Conservation (phyloP, 53 echinoderm and acorn worm species). For the Holothuria leucospilota region DNA sequence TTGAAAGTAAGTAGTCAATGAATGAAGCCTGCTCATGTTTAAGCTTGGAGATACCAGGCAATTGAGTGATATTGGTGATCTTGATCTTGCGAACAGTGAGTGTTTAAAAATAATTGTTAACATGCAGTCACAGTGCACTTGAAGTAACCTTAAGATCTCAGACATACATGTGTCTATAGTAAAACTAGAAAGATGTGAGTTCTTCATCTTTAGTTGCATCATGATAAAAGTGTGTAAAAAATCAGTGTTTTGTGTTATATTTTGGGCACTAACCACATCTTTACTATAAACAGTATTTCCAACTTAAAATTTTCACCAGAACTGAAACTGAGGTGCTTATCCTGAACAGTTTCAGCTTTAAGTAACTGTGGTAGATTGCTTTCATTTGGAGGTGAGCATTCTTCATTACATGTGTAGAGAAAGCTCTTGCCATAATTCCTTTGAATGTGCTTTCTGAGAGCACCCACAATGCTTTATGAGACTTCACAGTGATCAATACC, state of each 20-base stretch:
- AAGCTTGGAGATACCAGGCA: neutral
- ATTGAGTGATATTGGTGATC: neutral
- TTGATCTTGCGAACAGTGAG: neutral
- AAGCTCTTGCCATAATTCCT: too few species aligned
- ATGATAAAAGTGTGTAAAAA: conserved; percentile 20
- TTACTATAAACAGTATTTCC: neutral
- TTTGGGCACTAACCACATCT: neutral
- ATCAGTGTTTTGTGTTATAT: conserved; percentile 5
- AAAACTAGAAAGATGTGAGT: conserved; percentile 18
- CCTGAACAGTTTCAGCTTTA: conserved; percentile 29
- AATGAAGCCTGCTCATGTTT: too few species aligned
- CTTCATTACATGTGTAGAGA: neutral
- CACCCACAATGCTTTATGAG: neutral
- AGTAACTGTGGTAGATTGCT: conserved; percentile 16
- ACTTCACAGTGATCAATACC: too few species aligned
- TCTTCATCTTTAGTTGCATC: conserved; percentile 25
- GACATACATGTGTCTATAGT: conserved; percentile 5
- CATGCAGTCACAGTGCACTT: conserved; percentile 4
- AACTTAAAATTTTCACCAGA: conserved; percentile 6
- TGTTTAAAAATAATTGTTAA: conserved; percentile 3
- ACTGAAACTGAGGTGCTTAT: neutral
- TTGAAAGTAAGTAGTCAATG: too few species aligned
- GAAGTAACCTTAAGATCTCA: neutral
- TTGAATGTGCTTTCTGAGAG: conserved; percentile 11
- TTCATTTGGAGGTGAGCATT: conserved; percentile 1